Base-by-base conservation (phyloP, 2,113 vertebrate genomes). In the Poicephalus gulielmi region DNA sequence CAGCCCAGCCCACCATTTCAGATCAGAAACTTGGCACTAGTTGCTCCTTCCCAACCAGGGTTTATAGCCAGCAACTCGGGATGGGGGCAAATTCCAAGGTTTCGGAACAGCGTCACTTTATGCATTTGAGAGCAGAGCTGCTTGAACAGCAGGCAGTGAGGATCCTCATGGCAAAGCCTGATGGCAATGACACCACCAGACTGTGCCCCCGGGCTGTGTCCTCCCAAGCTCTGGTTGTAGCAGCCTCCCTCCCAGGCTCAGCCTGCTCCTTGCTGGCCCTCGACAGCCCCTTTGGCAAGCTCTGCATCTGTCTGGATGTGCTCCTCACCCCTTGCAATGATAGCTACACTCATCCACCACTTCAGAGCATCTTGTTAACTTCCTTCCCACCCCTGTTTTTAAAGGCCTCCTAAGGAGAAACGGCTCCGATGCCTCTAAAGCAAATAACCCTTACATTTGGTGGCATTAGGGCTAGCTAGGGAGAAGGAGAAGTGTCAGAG, bases 301-400 rank as follows among this genome's bases (percentile, higher is more conserved):
- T 92, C 52, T 50, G 33, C 28, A 7, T 91, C 85, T 6, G 11
- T 81, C 89, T 95, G 95, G 74, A 86, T 89, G 37, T 2, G 9
- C 37, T 71, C 80, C 83, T 94, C 59, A 74, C 67, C 83, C 84
- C 93, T 91, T 83, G 41, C 81, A 81, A 46, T 50, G 62, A 84
- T 73, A 83, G 37, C 83, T 86, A 27, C 52, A 52, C 71, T 96
- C 89, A 94, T 91, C 39, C 62, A 79, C 74, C 64, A 66, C 88
- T 83, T 90, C 80, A 85, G 88, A 96, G 44, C 44, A 82, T 92
- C 86, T 91, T 80, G 87, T 89, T 78, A 85, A 57, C 86, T 94
- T 88, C 87, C 82, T 96, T 85, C 69, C 73, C 62, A 92, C 50
- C 84, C 43, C 57, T 70, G 20, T 46, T 86, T 93, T 68, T 73